These are phyloP conservation scores for Trachymyrmex cornetzi DNA, from an alignment of 1,140 invertebrate species.

Conservation along the genomic window DNA sequence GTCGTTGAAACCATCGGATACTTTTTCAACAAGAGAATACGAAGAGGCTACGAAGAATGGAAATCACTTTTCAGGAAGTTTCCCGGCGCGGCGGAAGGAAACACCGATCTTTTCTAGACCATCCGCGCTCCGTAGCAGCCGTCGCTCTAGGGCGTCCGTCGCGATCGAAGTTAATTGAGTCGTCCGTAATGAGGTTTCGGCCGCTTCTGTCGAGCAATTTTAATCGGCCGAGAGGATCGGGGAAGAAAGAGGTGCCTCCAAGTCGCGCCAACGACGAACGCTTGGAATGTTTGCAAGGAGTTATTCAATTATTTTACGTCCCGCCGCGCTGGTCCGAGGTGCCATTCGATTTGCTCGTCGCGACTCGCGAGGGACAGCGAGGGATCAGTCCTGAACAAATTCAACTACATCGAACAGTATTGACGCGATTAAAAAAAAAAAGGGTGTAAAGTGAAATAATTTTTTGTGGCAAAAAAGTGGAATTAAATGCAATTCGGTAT, in stretches of 20 bases:
- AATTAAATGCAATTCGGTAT: slow-evolving; percentile 9
- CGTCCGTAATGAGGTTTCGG: slow-evolving; percentile 67
- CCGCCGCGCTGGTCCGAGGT: slow-evolving; percentile 13
- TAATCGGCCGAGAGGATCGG: slow-evolving; percentile 39
- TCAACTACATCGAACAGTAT: slow-evolving; percentile 12
- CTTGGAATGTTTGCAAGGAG: slow-evolving; percentile 53
- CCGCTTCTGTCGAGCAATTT: slow-evolving; percentile 60
- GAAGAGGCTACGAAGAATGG: slow-evolving; percentile 3
- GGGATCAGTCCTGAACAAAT: slow-evolving; percentile 16
- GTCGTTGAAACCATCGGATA: slow-evolving; percentile 17
- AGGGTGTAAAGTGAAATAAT: not conserved
- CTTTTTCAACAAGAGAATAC: slow-evolving; percentile 39
- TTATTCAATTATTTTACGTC: slow-evolving; percentile 62
- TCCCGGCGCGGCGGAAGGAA: slow-evolving; percentile 14
- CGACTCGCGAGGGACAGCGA: not conserved
- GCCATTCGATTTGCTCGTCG: slow-evolving; percentile 42
- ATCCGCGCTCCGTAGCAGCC: slow-evolving; percentile 17
- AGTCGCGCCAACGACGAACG: slow-evolving; percentile 39
- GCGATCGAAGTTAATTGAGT: slow-evolving; percentile 67
- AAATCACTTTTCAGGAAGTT: slow-evolving; percentile 52
- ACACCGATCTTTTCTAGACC: slow-evolving; percentile 44
- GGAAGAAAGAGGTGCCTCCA: slow-evolving; percentile 3
- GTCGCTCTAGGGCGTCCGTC: slow-evolving; percentile 53
- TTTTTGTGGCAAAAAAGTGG: slow-evolving; percentile 14
- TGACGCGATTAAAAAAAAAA: not conserved